phyloP scores from a whole-genome alignment of 1,140 invertebrate genomes.

The Scaptomyza pallida region DNA sequence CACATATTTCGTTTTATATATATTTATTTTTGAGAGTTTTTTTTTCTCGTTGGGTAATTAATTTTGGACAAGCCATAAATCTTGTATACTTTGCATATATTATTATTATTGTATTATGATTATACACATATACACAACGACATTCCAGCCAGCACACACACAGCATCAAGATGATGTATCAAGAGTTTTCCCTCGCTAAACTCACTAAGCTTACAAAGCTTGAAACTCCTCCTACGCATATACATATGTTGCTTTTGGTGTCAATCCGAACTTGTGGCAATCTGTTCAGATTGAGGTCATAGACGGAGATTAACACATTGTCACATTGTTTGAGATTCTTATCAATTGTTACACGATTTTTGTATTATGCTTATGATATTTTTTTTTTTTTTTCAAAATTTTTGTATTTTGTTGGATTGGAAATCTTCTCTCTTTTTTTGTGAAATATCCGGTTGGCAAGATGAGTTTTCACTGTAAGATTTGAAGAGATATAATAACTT shows the following conservation, averaged over 20 bases:
- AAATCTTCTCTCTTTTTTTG: not conserved
- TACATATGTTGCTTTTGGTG: not conserved
- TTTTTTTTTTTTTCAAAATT: slow-evolving; percentile 23
- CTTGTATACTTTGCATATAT: slow-evolving; percentile 76
- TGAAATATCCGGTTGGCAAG: slow-evolving; percentile 36
- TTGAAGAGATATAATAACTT: too few relatives aligned
- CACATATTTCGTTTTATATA: slow-evolving; percentile 28
- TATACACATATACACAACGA: slow-evolving; percentile 38
- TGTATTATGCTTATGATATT: slow-evolving; percentile 56
- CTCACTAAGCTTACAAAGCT: slow-evolving; percentile 6
- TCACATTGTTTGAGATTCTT: slow-evolving; percentile 76
- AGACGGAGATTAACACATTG: slow-evolving; percentile 69
- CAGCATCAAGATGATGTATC: slow-evolving; percentile 60
- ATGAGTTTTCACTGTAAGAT: too few relatives aligned
- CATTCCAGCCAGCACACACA: slow-evolving; percentile 42
- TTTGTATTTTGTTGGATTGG: slow-evolving; percentile 18
- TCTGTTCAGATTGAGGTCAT: slow-evolving; percentile 68
- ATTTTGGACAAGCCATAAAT: slow-evolving; percentile 73
- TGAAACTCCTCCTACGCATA: slow-evolving; percentile 29
- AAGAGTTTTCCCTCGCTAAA: slow-evolving; percentile 40
- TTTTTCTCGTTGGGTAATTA: slow-evolving; percentile 57
- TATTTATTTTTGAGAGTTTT: slow-evolving; percentile 5
- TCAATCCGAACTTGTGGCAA: slow-evolving; percentile 45
- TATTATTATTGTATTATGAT: slow-evolving; percentile 56
- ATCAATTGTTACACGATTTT: slow-evolving; percentile 78